phyloP scores from a whole-genome alignment of 2,797 vertebrate genomes.

The Anolis apletophallus region DNA sequence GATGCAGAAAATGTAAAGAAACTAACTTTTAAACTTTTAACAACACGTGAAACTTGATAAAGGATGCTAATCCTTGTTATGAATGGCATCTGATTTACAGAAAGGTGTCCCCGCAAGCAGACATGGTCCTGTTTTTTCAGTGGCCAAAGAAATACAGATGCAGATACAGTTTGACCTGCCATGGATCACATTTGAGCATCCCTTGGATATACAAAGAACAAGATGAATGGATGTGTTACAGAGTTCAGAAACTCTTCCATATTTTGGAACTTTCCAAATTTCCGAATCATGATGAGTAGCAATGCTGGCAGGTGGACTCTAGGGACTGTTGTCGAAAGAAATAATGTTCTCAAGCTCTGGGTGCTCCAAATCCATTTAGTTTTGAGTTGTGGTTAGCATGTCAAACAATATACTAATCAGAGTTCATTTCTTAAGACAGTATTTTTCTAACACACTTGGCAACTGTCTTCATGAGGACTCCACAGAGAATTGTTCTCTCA shows the following conservation, averaged over 20 bases:
- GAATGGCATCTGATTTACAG: not conserved
- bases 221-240: not conserved
- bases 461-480: conserved; percentile 48
- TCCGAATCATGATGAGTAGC: not conserved
- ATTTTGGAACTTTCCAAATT: too few species aligned
- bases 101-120: not conserved
- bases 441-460: conserved; percentile 39
- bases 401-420: not conserved
- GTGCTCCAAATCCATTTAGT: not conserved
- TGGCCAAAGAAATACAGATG: not conserved
- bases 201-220: not conserved
- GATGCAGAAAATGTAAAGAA: not conserved
- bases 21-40: not conserved
- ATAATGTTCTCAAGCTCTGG: not conserved
- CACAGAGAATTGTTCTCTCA: not conserved
- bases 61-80: not conserved
- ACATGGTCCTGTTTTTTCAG: too few species aligned
- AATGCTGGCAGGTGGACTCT: not conserved
- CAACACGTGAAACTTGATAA: not conserved
- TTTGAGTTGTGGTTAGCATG: not conserved
- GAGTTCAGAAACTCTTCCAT: too few species aligned
- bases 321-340: not conserved
- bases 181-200: not conserved
- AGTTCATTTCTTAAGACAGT: conserved; percentile 16
- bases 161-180: not conserved